Evolutionary conservation across 2,113 vertebrate genomes (phyloP).

Genomic region (Oreochromis spilurus): DNA sequence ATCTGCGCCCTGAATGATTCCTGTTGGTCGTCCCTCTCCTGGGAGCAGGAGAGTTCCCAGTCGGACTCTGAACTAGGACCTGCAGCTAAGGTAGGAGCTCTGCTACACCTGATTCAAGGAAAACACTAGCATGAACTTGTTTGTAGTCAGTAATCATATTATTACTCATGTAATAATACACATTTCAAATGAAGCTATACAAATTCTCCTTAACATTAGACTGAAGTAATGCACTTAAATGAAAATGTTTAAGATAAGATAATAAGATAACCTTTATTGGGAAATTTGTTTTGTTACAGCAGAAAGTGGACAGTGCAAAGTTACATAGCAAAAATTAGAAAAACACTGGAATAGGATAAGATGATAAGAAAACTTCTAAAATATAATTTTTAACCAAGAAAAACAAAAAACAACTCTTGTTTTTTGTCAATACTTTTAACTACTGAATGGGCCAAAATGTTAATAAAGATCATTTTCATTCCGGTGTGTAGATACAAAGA

Average conservation of each 20-base stretch:
- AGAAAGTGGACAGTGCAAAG: not conserved
- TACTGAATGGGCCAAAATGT: not conserved
- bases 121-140: not conserved
- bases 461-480: not conserved
- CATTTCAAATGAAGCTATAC: not conserved
- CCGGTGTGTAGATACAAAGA: not conserved
- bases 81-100: not conserved
- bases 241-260: not conserved
- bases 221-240: not conserved
- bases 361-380: not conserved
- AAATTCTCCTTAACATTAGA: not conserved
- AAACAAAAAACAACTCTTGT: not conserved
- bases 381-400: not conserved
- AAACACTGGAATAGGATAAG: not conserved
- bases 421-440: not conserved
- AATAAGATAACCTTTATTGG: not conserved
- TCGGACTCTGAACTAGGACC: not conserved
- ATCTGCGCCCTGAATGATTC: conserved; percentile 63
- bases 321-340: not conserved
- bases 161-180: not conserved
- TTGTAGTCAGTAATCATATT: not conserved
- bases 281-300: not conserved
- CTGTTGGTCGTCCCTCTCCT: conserved; percentile 45
- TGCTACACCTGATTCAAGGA: not conserved
- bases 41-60: conserved; percentile 5